Evolutionary conservation across 2,113 vertebrate genomes (phyloP).

Genomic region (Chaenocephalus aceratus): DNA sequence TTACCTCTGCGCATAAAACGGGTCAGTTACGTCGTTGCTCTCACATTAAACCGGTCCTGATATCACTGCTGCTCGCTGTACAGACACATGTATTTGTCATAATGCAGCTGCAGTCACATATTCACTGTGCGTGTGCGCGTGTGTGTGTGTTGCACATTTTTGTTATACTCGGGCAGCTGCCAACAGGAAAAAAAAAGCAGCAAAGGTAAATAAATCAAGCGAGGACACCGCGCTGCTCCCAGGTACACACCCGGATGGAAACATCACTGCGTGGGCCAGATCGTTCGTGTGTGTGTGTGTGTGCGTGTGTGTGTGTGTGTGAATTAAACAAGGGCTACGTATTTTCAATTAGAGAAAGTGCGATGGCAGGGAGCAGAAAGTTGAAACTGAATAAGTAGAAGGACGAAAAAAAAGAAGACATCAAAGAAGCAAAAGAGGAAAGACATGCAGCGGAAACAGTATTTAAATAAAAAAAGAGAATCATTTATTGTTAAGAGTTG

Average conservation of each 20-base stretch:
- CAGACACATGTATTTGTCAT: slow-evolving; percentile 11
- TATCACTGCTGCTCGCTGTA: not conserved
- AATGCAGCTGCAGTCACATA: not conserved
- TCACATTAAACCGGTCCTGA: slow-evolving; percentile 12
- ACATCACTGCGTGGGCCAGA: slow-evolving; percentile 8
- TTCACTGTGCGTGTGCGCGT: slow-evolving; percentile 31
- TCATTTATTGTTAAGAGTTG: too few species aligned
- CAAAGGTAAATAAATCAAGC: slow-evolving; percentile 36
- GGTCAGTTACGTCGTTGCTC: slow-evolving; percentile 20
- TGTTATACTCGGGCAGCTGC: slow-evolving; percentile 47
- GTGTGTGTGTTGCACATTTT: not conserved
- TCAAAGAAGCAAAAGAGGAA: too few species aligned
- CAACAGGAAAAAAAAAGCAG: slow-evolving; percentile 10
- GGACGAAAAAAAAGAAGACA: not conserved
- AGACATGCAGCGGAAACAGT: too few species aligned
- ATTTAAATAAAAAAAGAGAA: too few species aligned
- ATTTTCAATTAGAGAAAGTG: too few species aligned
- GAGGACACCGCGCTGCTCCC: slow-evolving; percentile 40
- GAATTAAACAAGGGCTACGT: too few species aligned
- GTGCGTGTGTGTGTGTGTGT: not conserved
- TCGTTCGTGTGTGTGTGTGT: not conserved
- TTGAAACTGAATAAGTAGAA: not conserved
- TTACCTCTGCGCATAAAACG: slow-evolving; percentile 45
- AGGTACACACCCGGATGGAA: slow-evolving; percentile 62
- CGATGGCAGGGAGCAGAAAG: not conserved